Evolutionary conservation across 2,113 vertebrate genomes (phyloP).

Genomic region (Urocynchramus pylzowi): DNA sequence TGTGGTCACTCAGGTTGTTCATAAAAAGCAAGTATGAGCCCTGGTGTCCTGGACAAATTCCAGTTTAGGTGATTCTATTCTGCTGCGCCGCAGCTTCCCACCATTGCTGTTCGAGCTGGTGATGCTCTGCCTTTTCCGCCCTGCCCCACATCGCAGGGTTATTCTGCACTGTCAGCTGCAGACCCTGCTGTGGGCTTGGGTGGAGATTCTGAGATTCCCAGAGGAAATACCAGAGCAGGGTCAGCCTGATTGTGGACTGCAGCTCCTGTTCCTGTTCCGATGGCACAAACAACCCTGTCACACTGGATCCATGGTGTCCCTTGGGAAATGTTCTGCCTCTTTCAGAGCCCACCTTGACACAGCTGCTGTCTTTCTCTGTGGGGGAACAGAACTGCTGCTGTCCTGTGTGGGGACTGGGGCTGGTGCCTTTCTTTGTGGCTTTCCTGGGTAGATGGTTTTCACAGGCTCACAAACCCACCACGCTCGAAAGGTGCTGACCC

Average conservation of each 20-base stretch:
- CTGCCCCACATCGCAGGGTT: neutral
- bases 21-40: neutral
- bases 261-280: neutral
- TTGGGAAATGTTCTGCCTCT: neutral
- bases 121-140: neutral
- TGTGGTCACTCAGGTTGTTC: neutral
- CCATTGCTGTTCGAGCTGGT: neutral
- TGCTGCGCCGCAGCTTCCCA: neutral
- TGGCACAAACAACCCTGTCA: neutral
- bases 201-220: neutral
- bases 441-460: neutral
- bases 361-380: neutral
- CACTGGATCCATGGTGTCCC: neutral
- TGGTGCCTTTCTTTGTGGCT: neutral
- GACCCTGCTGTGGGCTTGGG: neutral
- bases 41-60: neutral
- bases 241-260: neutral
- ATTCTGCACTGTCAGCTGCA: neutral
- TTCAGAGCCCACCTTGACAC: neutral
- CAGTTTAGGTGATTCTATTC: neutral
- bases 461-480: neutral
- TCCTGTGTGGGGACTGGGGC: neutral
- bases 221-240: neutral
- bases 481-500: neutral
- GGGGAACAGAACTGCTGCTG: neutral